Evolutionary conservation across 2,888 invertebrate species (phyloP).

Genomic region (Lissocephala sabroskyi): DNA sequence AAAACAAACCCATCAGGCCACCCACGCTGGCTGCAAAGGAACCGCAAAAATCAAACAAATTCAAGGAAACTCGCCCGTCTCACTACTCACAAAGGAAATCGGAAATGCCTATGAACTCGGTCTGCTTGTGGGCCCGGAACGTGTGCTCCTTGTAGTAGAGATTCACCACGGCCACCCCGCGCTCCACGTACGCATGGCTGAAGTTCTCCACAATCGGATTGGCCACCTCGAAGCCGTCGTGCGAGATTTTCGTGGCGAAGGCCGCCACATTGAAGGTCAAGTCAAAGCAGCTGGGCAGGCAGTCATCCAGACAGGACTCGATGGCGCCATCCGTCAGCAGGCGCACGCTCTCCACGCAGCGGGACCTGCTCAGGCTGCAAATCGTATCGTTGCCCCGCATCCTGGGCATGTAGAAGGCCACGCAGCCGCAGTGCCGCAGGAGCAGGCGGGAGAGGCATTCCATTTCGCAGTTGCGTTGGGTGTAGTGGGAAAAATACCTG

Average conservation of each 20-base stretch:
- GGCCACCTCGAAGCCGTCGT: slow-evolving; percentile 43
- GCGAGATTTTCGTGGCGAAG: slow-evolving; percentile 75
- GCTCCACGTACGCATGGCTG: slow-evolving; percentile 43
- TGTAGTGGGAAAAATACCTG: slow-evolving; percentile 80
- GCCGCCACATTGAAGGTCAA: slow-evolving; percentile 78
- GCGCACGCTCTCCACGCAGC: slow-evolving; percentile 72
- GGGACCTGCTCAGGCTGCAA: slow-evolving; percentile 80
- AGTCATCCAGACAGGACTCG: slow-evolving; percentile 72
- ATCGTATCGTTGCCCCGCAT: slow-evolving; percentile 79
- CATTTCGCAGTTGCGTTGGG: slow-evolving; percentile 83
- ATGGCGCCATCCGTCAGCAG: slow-evolving; percentile 35
- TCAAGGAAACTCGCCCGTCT: background rate
- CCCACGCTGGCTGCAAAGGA: slow-evolving; percentile 82
- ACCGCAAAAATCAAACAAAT: background rate
- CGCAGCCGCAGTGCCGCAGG: slow-evolving; percentile 67
- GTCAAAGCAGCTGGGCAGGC: slow-evolving; percentile 82
- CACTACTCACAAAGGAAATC: slow-evolving; percentile 82
- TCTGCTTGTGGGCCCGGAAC: slow-evolving; percentile 81
- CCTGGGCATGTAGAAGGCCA: slow-evolving; percentile 72
- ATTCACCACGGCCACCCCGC: slow-evolving; percentile 82
- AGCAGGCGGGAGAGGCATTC: slow-evolving; percentile 84
- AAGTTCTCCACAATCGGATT: slow-evolving; percentile 32
- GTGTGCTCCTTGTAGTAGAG: slow-evolving; percentile 82
- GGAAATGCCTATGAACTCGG: slow-evolving; percentile 84
- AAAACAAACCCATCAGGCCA: slow-evolving; percentile 83